These are phyloP conservation scores for Cephalophus harveyi DNA, from an alignment of 2,113 vertebrate genomes.

Conservation along the genomic window DNA sequence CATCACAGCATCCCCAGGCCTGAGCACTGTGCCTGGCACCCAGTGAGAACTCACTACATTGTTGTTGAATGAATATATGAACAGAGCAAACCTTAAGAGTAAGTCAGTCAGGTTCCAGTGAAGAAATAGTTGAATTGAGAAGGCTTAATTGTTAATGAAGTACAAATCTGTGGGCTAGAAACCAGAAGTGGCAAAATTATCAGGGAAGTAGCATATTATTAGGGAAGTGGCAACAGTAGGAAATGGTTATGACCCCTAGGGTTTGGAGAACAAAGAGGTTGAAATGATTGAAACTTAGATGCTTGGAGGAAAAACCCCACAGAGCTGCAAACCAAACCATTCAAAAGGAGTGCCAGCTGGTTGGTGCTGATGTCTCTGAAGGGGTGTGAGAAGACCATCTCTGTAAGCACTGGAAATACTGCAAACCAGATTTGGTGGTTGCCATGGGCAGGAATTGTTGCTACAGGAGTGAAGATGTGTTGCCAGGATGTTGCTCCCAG, in stretches of 20 bases:
- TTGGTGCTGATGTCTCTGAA: not conserved
- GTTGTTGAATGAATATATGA: not conserved
- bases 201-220: not conserved
- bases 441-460: not conserved
- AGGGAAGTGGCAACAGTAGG: not conserved
- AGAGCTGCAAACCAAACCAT: not conserved
- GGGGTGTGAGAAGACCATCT: not conserved
- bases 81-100: not conserved
- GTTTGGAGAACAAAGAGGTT: not conserved
- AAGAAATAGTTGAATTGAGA: not conserved
- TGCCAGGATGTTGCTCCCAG: not conserved
- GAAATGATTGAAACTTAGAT: not conserved
- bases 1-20: not conserved
- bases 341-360: too few relatives aligned
- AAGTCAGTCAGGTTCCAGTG: not conserved
- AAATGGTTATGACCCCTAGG: not conserved
- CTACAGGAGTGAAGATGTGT: not conserved
- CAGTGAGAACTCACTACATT: not conserved
- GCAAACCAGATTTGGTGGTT: too few relatives aligned
- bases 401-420: accelerated
- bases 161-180: not conserved
- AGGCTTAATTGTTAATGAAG: not conserved
- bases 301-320: not conserved
- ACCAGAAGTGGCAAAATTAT: not conserved
- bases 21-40: not conserved